Base-by-base conservation (phyloP, 2,888 invertebrate genomes). In the Drosophila dives region DNA sequence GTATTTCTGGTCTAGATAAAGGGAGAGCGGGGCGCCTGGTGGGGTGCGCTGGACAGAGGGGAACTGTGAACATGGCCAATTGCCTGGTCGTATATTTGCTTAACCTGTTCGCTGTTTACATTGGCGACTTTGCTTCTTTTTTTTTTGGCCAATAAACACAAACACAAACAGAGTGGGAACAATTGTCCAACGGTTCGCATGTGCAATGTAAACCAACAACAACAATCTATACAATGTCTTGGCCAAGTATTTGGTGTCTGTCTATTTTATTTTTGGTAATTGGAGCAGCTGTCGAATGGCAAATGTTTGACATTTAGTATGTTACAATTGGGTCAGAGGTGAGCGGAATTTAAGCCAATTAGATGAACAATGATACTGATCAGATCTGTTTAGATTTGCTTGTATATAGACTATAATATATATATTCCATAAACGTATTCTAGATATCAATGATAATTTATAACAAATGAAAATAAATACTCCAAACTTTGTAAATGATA, bases 41-140 rank as follows among this genome's bases (percentile, higher is more conserved):
- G 10, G 17, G 49, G 49, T 11, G n/a, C 12, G 29, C 26, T 8
- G 34, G 60, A 20, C 8, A 15, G 17, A 4, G 10, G 49, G n/a
- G 29, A 10, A 23, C 60, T 59, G 67, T 49, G 78, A 59, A 64
- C 53, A 50, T 72, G 81, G 63, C 42, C 81, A 81, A 77, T 72
- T 55, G 71, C 26, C 64, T 66, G 56, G 33, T 56, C 70, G 40
- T 58, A 53, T 50, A 64, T 66, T 51, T 50, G 69, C 64, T 51
- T 68, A 71, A 82, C 79, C 82, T 81, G 79, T 74, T 81, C 65
- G 59, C 74, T 81, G 82, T 80, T 79, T 81, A 82, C 74, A 73
- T 81, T 73, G 65, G 64, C 79, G 72, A 69, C 51, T 66, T 59
- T 77, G 68, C 64, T 70, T 70, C 64, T 29, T 66, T 67, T 70